Percentiles rank a stretch among this genome's conserved stretches.
These are phyloP conservation scores for Drosophila lacicola DNA, from an alignment of 2,888 invertebrate species.

Conservation along the genomic window DNA sequence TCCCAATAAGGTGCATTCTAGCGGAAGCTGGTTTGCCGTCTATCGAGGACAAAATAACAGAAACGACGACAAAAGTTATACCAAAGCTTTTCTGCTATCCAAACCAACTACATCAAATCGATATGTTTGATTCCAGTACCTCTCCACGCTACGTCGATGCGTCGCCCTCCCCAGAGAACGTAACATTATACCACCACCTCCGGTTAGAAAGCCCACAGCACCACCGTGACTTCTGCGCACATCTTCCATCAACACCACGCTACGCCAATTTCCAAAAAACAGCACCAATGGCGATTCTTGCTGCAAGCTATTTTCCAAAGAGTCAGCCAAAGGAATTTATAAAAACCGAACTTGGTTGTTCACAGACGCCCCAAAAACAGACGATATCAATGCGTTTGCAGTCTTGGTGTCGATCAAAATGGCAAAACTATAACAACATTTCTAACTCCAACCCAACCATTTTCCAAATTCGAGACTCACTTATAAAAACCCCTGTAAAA, in stretches of 20 bases:
- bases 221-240: constrained; percentile 5
- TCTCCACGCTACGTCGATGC: neutral
- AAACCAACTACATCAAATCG: neutral
- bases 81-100: constrained; percentile 9
- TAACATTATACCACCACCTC: constrained; percentile 8
- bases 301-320: neutral
- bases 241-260: constrained; percentile 1
- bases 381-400: neutral
- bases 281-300: constrained; percentile 5
- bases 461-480: no score
- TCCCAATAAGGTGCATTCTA: constrained; percentile 2
- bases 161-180: neutral
- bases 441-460: no score
- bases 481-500: no score
- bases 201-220: constrained; percentile 1
- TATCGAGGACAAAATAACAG: neutral
- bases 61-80: constrained; percentile 2
- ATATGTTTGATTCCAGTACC: neutral
- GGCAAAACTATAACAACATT: neutral
- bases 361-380: constrained; percentile 13
- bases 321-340: neutral
- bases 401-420: neutral
- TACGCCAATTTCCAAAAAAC: neutral
- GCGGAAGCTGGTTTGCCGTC: neutral
- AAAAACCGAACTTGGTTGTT: constrained; percentile 10